Conservation (phyloP, 2,888 invertebrate genomes). For the Sympetrum striolatum region DNA sequence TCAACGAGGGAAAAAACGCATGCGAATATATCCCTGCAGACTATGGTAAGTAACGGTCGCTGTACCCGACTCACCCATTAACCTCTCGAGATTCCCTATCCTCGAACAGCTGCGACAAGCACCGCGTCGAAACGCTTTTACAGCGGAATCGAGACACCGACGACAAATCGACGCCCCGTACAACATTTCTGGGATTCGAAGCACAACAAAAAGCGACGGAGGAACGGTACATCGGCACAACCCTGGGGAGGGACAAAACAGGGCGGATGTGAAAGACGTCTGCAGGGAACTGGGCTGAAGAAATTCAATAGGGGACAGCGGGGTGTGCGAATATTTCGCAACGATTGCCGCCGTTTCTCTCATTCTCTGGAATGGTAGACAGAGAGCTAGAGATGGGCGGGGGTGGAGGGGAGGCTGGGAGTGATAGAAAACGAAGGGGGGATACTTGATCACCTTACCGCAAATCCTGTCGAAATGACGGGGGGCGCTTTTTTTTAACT, state of each 20-base stretch:
- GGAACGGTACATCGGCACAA: too few species aligned
- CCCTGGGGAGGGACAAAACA: background rate
- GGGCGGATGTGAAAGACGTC: background rate
- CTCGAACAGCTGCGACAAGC: too few species aligned
- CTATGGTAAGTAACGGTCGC: too few species aligned
- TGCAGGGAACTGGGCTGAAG: background rate
- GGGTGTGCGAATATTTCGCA: constrained; percentile 7
- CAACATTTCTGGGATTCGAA: too few species aligned
- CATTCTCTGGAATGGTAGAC: background rate
- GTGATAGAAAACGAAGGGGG: background rate
- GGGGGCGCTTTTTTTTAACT: background rate
- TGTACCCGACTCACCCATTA: too few species aligned
- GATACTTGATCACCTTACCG: constrained; percentile 32
- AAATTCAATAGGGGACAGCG: background rate
- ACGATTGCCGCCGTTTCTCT: background rate
- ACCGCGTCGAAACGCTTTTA: too few species aligned
- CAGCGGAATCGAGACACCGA: too few species aligned
- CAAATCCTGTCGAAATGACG: constrained; percentile 28
- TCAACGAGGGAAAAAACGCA: too few species aligned
- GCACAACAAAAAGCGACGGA: too few species aligned
- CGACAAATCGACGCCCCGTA: too few species aligned
- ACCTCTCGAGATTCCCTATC: too few species aligned
- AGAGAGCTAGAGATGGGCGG: background rate
- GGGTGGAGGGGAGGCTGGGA: background rate
- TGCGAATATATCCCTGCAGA: too few species aligned